Conservation (phyloP, 2,113 vertebrate species). For the Pontoporia blainvillei region DNA sequence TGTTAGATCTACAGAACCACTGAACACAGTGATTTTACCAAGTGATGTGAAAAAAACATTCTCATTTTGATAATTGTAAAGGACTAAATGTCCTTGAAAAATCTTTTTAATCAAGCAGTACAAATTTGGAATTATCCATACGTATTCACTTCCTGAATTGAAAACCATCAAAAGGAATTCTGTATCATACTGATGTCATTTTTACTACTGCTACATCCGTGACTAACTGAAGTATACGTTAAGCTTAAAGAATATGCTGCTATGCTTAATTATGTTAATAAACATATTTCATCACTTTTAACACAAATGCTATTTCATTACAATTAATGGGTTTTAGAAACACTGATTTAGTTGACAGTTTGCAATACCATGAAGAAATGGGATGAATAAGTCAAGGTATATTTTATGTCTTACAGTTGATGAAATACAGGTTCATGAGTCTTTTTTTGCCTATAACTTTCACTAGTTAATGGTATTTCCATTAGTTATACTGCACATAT, state of each 20-base stretch:
- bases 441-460: neutral
- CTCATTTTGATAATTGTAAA: neutral
- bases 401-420: neutral
- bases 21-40: neutral
- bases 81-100: neutral
- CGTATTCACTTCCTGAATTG: neutral
- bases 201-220: neutral
- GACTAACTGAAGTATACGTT: neutral
- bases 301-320: neutral
- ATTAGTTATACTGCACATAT: neutral
- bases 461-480: neutral
- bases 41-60: neutral
- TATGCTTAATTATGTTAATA: conserved; percentile 27
- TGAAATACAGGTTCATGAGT: neutral
- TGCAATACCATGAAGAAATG: neutral
- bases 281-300: neutral
- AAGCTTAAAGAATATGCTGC: neutral
- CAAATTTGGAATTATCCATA: neutral
- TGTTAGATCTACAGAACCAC: neutral
- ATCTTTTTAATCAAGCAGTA: neutral
- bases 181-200: neutral
- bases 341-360: neutral
- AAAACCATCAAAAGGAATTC: neutral
- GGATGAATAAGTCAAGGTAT: neutral
- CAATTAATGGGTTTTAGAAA: conserved; percentile 12